Evolutionary conservation across 2,888 invertebrate genomes (phyloP), one percentile per base, ranked within the genome.

Genomic region (Tachystola acroxantha): DNA sequence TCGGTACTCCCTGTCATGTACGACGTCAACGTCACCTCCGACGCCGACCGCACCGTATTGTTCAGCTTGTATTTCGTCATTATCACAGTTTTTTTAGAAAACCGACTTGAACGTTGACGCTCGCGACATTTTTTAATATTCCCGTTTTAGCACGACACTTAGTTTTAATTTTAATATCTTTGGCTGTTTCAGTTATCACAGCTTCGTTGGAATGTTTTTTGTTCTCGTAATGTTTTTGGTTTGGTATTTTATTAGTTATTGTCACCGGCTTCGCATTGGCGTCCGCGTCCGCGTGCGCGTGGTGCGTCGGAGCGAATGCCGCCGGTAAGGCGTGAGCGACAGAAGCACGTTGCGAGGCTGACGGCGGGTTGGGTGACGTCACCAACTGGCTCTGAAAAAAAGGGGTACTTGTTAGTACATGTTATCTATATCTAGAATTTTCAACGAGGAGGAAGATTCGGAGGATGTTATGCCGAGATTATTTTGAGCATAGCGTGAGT

Each of bases 21-120:
- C n/a, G 84, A 72, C 1, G 85, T 86, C n/a, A 86, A 57, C 0
- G 82, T 85, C 56, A 86, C 86, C 46, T 81, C 81, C 6, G 79
- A 70, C 19, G 80, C 54, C 6, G 81, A 70, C 0, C 74, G 68
- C 31, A 67, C 59, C 7, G 73, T 68, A 50, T 87, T 85, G 58
- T 85, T 88, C 53, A 89, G 53, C 54, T 88, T 89, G 60, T 89
- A 89, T 57, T 89, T 89, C 34, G 88, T 88, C 89, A 89, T 89
- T 45, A 75, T 40, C 19, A 32, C 13, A 13, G 12, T 9, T 19
- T 19, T 14, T 14, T 28, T 72, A 80, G 47, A 75, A 79, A 36
- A 65, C 38, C n/a, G 74, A 73, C 67, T 78, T 79, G 58, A 67
- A 81, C 34, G 55, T 46, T 29, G 76, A 74, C 29, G 71, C 74